Evolutionary conservation across 2,113 vertebrate species (phyloP).

Genomic region (Oreochromis aureus): DNA sequence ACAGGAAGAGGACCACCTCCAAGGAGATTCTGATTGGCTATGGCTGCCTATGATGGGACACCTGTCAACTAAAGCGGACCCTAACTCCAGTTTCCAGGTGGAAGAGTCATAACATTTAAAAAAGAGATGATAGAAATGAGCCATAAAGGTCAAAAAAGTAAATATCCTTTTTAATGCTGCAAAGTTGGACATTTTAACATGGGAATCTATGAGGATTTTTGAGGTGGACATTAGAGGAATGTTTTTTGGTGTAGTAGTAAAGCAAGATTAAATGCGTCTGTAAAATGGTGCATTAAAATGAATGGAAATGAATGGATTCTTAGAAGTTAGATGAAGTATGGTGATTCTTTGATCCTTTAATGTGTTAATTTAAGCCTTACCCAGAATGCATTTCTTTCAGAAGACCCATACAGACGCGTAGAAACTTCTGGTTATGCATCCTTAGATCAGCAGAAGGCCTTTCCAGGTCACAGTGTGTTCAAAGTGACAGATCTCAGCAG

Average conservation of each 20-base stretch:
- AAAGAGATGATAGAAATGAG: background rate
- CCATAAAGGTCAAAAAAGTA: background rate
- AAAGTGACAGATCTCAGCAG: slow-evolving; percentile 1
- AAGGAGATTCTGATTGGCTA: background rate
- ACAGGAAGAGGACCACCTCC: background rate
- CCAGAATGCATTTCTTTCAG: background rate
- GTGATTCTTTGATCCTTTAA: background rate
- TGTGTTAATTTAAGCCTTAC: background rate
- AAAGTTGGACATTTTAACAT: background rate
- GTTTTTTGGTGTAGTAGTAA: background rate
- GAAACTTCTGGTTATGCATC: background rate
- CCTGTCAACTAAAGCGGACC: background rate
- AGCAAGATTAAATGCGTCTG: background rate
- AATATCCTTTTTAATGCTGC: background rate
- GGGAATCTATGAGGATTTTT: background rate
- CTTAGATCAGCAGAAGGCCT: background rate
- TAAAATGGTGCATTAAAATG: background rate
- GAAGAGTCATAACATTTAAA: background rate
- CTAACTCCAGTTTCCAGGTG: background rate
- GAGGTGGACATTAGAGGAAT: background rate
- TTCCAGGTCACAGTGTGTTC: background rate
- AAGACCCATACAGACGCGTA: fast-evolving
- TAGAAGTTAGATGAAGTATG: background rate
- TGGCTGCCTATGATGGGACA: background rate
- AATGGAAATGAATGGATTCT: background rate